Evolutionary conservation across 2,888 invertebrate species (phyloP), one percentile per base, ranked within the genome.

Genomic region (Lumbricus terrestris): DNA sequence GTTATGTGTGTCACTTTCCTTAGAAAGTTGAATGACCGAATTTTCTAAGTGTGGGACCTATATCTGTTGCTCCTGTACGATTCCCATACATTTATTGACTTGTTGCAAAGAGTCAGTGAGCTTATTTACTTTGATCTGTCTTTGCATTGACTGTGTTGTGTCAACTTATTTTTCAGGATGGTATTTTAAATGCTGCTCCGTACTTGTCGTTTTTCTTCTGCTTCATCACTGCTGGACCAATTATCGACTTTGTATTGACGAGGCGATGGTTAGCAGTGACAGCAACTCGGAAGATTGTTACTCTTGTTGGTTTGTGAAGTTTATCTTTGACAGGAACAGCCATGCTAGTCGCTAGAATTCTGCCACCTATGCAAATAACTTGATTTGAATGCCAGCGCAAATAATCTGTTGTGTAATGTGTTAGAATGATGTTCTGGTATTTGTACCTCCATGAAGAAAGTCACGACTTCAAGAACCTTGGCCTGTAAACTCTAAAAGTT

Each of bases 221-320:
- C 20, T 18, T 15, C 35, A 34, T 35, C 23, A 18, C n/a, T 85
- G 85, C 85, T 85, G 85, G 85, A 85, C 37, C 85, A 35, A 6
- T 85, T 34, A 35, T 37, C n/a, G 85, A 85, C 37, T 85, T 85
- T 35, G 23, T 85, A 34, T 35, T 85, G 20, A 33, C 35, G n/a
- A 85, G 85, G n/a, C 85, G 85, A 34, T 85, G 85, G 85, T 35
- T 85, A 13, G 34, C 85, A 85, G 85, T 85, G 8, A 85, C 85
- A 34, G 5, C 20, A 34, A 34, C 35, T 34, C 34, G 85, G 85
- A 85, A 85, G 85, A 34, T 18, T 0, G 6, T 85, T 37, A 85
- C 85, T 23, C 35, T 85, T 2, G 23, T 23, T 85, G 85, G 85
- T 85, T 37, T 85, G 85, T 85, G 35, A 85, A 35, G 85, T 69